A percentile compares a stretch with the other conserved stretches of the same genome.
Evolutionary conservation across 2,888 invertebrate genomes (phyloP).

Genomic region (Parasteatoda lunata): DNA sequence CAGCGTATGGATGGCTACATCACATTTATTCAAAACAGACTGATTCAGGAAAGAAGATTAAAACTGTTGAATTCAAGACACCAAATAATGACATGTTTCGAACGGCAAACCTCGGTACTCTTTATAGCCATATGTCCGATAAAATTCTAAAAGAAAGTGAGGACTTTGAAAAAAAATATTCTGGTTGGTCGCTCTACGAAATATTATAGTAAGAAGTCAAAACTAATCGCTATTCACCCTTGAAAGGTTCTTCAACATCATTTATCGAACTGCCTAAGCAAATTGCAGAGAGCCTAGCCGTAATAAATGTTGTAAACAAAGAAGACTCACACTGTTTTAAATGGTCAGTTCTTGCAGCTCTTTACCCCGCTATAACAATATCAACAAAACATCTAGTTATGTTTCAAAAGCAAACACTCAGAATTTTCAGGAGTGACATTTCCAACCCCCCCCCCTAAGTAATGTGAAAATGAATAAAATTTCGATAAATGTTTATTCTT

Average conservation of each 20-base stretch:
- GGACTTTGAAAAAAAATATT: slow-evolving; percentile 8
- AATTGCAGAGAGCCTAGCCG: neutral
- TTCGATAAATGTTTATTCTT: slow-evolving; percentile 5
- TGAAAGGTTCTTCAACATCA: neutral
- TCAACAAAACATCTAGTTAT: neutral
- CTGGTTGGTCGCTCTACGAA: slow-evolving; percentile 6
- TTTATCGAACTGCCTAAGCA: slow-evolving; percentile 1
- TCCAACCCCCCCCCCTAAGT: neutral
- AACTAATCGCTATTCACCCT: neutral
- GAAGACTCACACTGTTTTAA: slow-evolving; percentile 4
- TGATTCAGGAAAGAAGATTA: neutral
- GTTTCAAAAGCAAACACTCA: neutral
- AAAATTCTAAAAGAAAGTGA: neutral
- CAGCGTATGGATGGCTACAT: neutral
- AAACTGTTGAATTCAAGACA: neutral
- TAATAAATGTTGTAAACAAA: slow-evolving; percentile 4
- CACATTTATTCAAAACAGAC: neutral
- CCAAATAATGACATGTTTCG: neutral
- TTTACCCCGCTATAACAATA: neutral
- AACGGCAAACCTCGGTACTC: neutral
- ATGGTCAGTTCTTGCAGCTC: neutral
- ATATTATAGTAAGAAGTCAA: neutral
- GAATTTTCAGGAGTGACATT: slow-evolving; percentile 3
- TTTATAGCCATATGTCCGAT: neutral
- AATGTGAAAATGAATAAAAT: neutral